Evolutionary conservation across 2,888 invertebrate species (phyloP), one percentile per base, ranked within the genome.

Genomic region (Stramonita haemastoma): DNA sequence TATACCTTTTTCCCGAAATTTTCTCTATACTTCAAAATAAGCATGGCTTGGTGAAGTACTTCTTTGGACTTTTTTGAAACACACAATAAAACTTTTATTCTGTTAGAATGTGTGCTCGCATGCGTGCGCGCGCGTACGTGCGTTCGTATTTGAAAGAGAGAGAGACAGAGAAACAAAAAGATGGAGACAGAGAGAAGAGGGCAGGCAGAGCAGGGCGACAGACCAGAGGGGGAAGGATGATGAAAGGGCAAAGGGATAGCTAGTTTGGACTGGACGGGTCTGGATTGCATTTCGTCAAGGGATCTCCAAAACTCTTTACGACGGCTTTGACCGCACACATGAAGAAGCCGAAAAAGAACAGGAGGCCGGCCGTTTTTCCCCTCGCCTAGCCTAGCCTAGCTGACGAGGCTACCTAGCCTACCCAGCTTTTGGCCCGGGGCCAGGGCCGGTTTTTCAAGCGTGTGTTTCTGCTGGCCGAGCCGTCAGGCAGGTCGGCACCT

Each of bases 401-500:
- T 13, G 2, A 17, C 66, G 2, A 22, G 66, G 17, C 66, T 66
- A 1, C 2, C 66, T 66, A 66, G 66, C 66, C 66, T 26, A 66
- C 26, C 19, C 2, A 66, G 66, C 66, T 8, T 36, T 46, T 83
- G 81, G 81, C 81, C 22, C 26, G 36, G 46, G 81, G 81, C 81
- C 81, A 83, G 36, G 46, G 22, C 13, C 13, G 81, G 46, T 46
- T 46, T 46, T 83, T 83, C 81, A 83, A 83, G 36, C 36, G 81
- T 36, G 46, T 46, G 46, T 46, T 46, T 46, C 36, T 83, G n/a
- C 46, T 46, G 36, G 36, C 22, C 81, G 26, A 83, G 81, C 26
- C 46, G 46, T 83, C 5, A 83, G 81, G 81, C 81, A 36, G 81
- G 26, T 83, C 81, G 46, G 81, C 81, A 83, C 81, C 81, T 83